Base-by-base conservation (phyloP, 2,797 vertebrate species). In the Sebastes hubbsi region DNA sequence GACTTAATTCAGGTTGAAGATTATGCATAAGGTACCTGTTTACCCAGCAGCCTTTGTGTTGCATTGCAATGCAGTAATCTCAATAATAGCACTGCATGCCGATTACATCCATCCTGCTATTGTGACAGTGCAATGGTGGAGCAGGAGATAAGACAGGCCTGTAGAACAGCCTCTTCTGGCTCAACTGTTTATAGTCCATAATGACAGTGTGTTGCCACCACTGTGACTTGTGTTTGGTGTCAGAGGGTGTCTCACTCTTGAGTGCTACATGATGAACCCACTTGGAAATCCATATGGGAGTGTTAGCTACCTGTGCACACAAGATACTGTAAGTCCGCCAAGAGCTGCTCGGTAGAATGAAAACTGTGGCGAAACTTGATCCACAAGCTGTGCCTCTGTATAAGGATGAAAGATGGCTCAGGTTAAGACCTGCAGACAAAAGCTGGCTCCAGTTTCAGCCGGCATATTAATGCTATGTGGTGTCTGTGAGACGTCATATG, bases 361-460 rank as follows among this genome's bases (percentile, higher is more conserved):
- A 83, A 73, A 71, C 79, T 34, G 49, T 22, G 71, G 22, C 91
- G 90, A 88, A 92, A 92, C 68, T 42, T 82, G 89, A 93, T 65
- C 77, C 70, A 75, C 65, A 38, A 69, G 30, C 64, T 81, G 56
- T 60, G 52, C n/a, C 13, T 73, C 68, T 85, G 29, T 61, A n/a
- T 66, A 32, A 63, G 60, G 63, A 38, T 75, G 66, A 88, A 64
- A 30, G 54, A 69, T 61, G 60, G 20, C 78, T 79, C 55, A 54
- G 66, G 65, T 79, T 36, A 77, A 62, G 62, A 66, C 32, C 29
- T 68, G 22, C 64, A 66, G 56, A 91, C 74, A 86, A 87, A 89
- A 85, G 73, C 77, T 20, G 72, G 46, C 80, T 92, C 84, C 32
- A 14, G 72, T 92, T 91, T 88, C 88, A 89, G 66, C 55, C 13